Conservation (phyloP, 2,888 invertebrate genomes). For the Melanostoma mellinum region DNA sequence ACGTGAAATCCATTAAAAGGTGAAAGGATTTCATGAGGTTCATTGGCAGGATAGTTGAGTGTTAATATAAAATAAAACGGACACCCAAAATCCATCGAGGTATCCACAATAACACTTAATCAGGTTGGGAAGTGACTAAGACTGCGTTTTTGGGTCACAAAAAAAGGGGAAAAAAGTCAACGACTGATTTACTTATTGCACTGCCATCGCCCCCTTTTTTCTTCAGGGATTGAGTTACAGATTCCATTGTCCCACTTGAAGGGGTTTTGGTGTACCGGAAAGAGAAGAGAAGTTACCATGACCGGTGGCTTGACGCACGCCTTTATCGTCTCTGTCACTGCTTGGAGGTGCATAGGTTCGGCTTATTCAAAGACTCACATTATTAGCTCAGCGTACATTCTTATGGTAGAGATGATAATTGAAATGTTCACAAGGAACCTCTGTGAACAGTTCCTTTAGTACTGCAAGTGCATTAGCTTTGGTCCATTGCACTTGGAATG, state of each 20-base stretch:
- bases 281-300: slow-evolving; percentile 21
- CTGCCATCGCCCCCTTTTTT: slow-evolving; percentile 7
- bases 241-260: slow-evolving; percentile 48
- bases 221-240: slow-evolving; percentile 59
- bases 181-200: slow-evolving; percentile 27
- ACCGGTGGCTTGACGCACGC: slow-evolving; percentile 7
- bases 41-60: slow-evolving; percentile 23
- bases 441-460: slow-evolving; percentile 27
- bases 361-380: slow-evolving; percentile 53
- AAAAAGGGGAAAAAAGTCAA: slow-evolving; percentile 35
- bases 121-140: slow-evolving; percentile 67
- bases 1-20: slow-evolving; percentile 66
- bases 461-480: slow-evolving; percentile 15
- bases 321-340: slow-evolving; percentile 16
- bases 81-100: slow-evolving; percentile 13
- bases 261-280: slow-evolving; percentile 33
- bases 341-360: slow-evolving; percentile 8
- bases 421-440: slow-evolving; percentile 56
- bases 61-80: slow-evolving; percentile 21
- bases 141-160: slow-evolving; percentile 55
- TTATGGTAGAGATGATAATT: slow-evolving; percentile 56
- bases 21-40: slow-evolving; percentile 57
- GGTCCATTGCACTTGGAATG: slow-evolving; percentile 21
- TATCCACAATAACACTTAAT: slow-evolving; percentile 7
- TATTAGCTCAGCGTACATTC: slow-evolving; percentile 60